These are phyloP conservation scores for Euura saliciscinereae DNA, from an alignment of 1,140 invertebrate species.

Conservation along the genomic window DNA sequence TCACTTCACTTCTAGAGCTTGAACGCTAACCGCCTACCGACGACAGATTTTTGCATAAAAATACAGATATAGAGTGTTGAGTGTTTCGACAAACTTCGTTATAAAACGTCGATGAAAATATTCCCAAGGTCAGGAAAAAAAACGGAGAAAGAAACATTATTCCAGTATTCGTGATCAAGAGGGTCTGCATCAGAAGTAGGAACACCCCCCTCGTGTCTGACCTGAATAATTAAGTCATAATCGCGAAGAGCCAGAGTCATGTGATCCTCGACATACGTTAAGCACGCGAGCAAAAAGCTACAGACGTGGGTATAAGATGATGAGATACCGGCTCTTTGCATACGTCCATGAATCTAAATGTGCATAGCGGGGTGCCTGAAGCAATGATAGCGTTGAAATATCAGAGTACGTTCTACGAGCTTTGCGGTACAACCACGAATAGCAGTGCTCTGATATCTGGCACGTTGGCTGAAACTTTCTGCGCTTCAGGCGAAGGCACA, in stretches of 20 bases:
- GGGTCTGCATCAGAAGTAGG: background rate
- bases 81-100: background rate
- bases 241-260: background rate
- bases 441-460: too few relatives aligned
- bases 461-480: too few relatives aligned
- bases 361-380: background rate
- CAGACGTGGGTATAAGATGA: background rate
- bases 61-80: background rate
- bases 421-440: too few relatives aligned
- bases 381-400: background rate
- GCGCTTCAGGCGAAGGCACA: too few relatives aligned
- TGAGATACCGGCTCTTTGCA: background rate
- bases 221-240: constrained; percentile 6
- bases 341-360: background rate
- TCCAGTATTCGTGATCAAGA: background rate
- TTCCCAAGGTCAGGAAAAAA: background rate
- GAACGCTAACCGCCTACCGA: background rate
- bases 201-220: background rate
- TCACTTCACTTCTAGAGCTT: background rate
- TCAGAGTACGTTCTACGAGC: too few relatives aligned
- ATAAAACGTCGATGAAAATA: background rate
- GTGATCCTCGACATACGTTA: background rate
- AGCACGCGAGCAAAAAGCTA: background rate
- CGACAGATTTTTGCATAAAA: background rate
- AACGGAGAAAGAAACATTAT: background rate